A percentile compares a stretch with the other conserved stretches of the same genome.
These are phyloP conservation scores for Mylabris sibirica DNA, from an alignment of 2,888 invertebrate genomes.

Conservation along the genomic window DNA sequence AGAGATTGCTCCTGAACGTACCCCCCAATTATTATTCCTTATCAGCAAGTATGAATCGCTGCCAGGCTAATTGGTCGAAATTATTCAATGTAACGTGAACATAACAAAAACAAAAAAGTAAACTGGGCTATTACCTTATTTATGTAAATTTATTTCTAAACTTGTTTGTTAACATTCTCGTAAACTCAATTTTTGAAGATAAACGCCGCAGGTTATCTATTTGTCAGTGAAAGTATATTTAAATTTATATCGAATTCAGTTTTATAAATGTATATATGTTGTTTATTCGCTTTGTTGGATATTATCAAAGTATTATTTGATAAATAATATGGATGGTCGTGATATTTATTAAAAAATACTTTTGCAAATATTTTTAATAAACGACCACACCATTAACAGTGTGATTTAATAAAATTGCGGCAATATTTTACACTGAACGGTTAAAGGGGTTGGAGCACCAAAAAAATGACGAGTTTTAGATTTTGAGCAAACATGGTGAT, in stretches of 20 bases:
- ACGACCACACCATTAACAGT: background rate
- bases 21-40: background rate
- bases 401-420: slow-evolving; percentile 2
- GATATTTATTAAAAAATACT: background rate
- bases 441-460: background rate
- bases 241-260: background rate
- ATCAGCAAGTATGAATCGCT: background rate
- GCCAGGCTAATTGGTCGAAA: background rate
- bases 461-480: slow-evolving; percentile 5
- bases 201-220: slow-evolving; percentile 2
- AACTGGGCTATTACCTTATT: background rate
- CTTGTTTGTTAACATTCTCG: background rate
- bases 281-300: background rate
- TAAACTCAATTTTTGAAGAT: slow-evolving; percentile 1
- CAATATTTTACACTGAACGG: background rate
- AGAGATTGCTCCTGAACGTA: background rate
- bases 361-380: background rate
- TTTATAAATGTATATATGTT: background rate
- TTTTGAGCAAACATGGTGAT: background rate
- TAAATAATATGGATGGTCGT: background rate
- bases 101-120: background rate
- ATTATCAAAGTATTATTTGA: background rate
- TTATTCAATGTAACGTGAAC: background rate
- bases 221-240: background rate
- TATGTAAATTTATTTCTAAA: slow-evolving; percentile 4